Percentiles rank a stretch among this genome's conserved stretches.
Conservation (phyloP, 2,797 vertebrate species). For the Mastacembelus armatus region DNA sequence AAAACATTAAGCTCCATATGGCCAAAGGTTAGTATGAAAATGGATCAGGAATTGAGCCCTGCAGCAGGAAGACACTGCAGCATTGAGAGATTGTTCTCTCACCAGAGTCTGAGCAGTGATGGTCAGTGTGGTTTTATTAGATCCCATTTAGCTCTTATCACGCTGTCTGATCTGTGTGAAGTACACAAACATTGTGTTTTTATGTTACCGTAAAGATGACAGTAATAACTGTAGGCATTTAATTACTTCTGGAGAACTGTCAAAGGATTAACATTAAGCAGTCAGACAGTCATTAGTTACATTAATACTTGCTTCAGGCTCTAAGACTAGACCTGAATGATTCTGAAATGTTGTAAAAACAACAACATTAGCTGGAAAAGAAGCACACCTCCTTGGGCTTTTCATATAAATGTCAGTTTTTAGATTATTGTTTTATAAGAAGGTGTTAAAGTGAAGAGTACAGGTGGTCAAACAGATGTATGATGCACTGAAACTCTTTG, state of each 20-base stretch:
- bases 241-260: neutral
- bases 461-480: neutral
- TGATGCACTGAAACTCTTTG: neutral
- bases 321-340: neutral
- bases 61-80: constrained; percentile 14
- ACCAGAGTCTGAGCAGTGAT: constrained; percentile 22
- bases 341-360: neutral
- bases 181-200: constrained; percentile 8
- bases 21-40: neutral
- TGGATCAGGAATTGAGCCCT: constrained; percentile 9
- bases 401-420: neutral
- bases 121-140: constrained; percentile 28
- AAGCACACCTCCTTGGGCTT: neutral
- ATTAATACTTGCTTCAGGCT: neutral
- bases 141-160: constrained; percentile 22
- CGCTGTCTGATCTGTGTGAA: constrained; percentile 9
- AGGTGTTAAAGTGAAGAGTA: neutral
- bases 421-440: neutral
- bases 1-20: neutral
- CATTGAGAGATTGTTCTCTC: neutral
- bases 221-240: neutral
- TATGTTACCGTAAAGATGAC: neutral
- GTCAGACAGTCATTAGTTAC: neutral
- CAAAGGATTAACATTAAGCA: neutral
- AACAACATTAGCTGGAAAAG: neutral